Base-by-base conservation (phyloP, 2,797 vertebrate genomes). In the Sciurus carolinensis region DNA sequence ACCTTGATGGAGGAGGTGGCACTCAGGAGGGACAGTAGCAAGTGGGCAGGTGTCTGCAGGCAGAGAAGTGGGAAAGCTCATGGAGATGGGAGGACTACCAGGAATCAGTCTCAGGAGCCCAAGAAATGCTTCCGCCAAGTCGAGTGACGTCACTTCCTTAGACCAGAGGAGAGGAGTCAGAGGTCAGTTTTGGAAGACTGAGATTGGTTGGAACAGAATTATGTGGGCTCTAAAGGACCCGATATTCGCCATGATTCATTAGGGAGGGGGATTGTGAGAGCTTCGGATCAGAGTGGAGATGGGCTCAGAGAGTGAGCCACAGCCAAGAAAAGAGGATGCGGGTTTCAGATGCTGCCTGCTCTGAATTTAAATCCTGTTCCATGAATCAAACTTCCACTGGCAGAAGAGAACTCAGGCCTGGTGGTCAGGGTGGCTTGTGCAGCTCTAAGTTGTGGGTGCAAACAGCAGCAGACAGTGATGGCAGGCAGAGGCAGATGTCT, bases 371-470 rank as follows among this genome's bases (percentile, higher is more conserved):
- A 62, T 17, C 3, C 64, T 72, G 11, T 39, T 71, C 30, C 11
- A 28, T 47, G 24, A 26, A 62, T 62, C 26, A 3, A 62, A 62
- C 26, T 4, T 3, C 26, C 14, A 15, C 2, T 5, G 28, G 52
- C 1, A 50, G 24, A 59, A 24, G n/a, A 26, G 57, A 50, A 76
- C 28, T 17, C 59, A 50, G 33, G 54, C 33, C 12, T n/a, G 66
- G 30, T 11, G 10, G 2, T 30, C 5, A 15, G 20, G 22, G 36
- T 22, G 2, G 20, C 15, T 36, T 7, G 2, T 5, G 33, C 20
- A 42, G 44, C 13, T 72, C 15, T 39, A 39, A 22, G 10, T 4
- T 15, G 57, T n/a, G 69, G 52, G 7, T 12, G 33, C 22, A n/a
- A 30, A 36, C 14, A 7, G 12, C 9, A 22, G 14, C 8, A 54